Conservation (phyloP, 2,797 vertebrate species). For the Spinus olivaceus region DNA sequence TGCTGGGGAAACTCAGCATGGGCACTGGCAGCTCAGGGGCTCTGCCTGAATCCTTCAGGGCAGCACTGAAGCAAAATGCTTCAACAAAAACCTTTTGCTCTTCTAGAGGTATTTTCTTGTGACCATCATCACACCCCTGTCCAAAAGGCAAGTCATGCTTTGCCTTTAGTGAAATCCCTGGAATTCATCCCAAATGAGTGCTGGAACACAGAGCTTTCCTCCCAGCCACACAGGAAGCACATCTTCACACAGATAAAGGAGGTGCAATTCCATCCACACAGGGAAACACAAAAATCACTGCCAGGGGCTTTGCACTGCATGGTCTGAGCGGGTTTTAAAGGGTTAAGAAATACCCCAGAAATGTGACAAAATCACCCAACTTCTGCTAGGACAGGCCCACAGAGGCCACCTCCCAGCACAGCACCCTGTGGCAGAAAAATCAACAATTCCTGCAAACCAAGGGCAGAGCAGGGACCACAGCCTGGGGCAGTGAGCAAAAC, state of each 20-base stretch:
- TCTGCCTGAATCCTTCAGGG: background rate
- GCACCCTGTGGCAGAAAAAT: background rate
- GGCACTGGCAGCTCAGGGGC: background rate
- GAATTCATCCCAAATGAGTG: background rate
- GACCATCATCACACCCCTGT: background rate
- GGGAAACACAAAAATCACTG: background rate
- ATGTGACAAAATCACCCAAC: background rate
- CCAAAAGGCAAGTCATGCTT: accelerated
- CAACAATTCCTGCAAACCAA: background rate
- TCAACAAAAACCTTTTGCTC: background rate
- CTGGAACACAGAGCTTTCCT: background rate
- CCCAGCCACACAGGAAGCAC: accelerated
- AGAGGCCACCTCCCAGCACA: background rate
- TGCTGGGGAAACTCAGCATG: background rate
- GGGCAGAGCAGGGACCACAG: background rate
- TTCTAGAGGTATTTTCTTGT: accelerated
- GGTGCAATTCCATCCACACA: accelerated
- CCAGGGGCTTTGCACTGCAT: accelerated
- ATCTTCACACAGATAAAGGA: background rate
- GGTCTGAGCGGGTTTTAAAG: background rate
- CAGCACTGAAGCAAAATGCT: accelerated
- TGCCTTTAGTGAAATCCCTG: background rate
- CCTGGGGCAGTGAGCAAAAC: background rate
- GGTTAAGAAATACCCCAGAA: background rate
- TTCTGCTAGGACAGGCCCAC: background rate